Evolutionary conservation across 1,140 invertebrate genomes (phyloP).

Genomic region (Neocloeon triangulifer): DNA sequence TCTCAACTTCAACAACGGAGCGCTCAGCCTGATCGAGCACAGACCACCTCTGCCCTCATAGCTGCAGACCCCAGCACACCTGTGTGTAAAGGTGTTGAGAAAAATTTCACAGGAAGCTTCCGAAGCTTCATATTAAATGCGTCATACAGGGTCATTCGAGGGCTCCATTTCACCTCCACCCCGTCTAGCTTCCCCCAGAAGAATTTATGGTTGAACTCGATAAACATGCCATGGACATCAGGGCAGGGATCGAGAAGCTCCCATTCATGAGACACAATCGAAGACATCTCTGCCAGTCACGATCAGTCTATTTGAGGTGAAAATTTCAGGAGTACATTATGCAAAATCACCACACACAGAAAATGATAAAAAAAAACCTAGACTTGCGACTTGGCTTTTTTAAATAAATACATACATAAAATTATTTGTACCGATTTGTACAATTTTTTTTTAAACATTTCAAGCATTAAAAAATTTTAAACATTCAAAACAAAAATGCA

Average conservation of each 20-base stretch:
- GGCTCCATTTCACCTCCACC: conserved; percentile 83
- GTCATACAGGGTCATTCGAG: conserved; percentile 71
- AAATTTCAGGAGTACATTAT: too few species aligned
- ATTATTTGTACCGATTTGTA: too few species aligned
- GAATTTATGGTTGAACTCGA: conserved; percentile 65
- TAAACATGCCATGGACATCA: conserved; percentile 66
- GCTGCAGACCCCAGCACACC: conserved; percentile 59
- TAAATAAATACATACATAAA: too few species aligned
- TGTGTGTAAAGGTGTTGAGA: too few species aligned
- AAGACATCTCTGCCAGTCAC: too few species aligned
- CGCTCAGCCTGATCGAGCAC: conserved; percentile 66
- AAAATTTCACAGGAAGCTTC: conserved; percentile 2
- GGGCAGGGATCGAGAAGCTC: conserved; percentile 87
- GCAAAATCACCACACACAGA: too few species aligned
- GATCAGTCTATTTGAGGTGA: too few species aligned
- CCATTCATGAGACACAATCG: conserved; percentile 26
- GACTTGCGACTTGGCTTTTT: too few species aligned
- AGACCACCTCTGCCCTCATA: conserved; percentile 54
- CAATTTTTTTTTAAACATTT: too few species aligned
- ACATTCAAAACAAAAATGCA: too few species aligned
- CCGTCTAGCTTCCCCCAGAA: conserved; percentile 54
- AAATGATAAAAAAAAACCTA: too few species aligned
- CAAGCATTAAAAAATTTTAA: too few species aligned
- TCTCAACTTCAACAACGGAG: conserved; percentile 72
- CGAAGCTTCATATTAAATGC: not conserved